A percentile compares a stretch with the other conserved stretches of the same genome.
Evolutionary conservation across 1,140 invertebrate species (phyloP).

Genomic region (Pararge aegeria): DNA sequence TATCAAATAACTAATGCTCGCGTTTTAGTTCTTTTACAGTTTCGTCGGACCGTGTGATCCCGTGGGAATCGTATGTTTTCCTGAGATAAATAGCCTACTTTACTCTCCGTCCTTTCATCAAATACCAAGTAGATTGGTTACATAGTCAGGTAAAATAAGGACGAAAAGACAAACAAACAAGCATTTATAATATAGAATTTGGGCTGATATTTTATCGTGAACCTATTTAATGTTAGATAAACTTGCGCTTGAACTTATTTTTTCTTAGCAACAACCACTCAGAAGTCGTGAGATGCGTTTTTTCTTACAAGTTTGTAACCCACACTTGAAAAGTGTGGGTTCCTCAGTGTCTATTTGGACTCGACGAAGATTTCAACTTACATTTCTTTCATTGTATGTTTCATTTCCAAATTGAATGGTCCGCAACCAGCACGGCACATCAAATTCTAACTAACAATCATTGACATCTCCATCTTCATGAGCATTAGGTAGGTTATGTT

Average conservation of each 20-base stretch:
- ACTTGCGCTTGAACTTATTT: constrained; percentile 36
- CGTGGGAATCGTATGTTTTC: too few species aligned
- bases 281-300: constrained; percentile 59
- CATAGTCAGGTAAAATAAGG: too few species aligned
- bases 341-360: constrained; percentile 13
- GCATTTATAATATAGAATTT: too few species aligned
- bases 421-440: constrained; percentile 29
- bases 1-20: too few species aligned
- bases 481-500: constrained; percentile 33
- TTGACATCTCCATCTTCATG: constrained; percentile 2
- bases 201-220: constrained; percentile 9
- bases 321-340: too few species aligned
- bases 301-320: constrained; percentile 52
- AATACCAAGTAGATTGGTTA: too few species aligned
- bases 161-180: too few species aligned
- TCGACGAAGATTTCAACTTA: constrained; percentile 30
- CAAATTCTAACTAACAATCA: constrained; percentile 13
- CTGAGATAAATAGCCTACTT: too few species aligned
- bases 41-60: too few species aligned
- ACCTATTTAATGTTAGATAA: constrained; percentile 6
- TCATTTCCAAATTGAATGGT: constrained; percentile 9
- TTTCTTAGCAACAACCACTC: constrained; percentile 44
- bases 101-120: too few species aligned
- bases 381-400: constrained; percentile 29
- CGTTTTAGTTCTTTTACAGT: too few species aligned